Evolutionary conservation across 1,140 invertebrate species (phyloP), one percentile per base, ranked within the genome.

Genomic region (Archegozetes longisetosus): DNA sequence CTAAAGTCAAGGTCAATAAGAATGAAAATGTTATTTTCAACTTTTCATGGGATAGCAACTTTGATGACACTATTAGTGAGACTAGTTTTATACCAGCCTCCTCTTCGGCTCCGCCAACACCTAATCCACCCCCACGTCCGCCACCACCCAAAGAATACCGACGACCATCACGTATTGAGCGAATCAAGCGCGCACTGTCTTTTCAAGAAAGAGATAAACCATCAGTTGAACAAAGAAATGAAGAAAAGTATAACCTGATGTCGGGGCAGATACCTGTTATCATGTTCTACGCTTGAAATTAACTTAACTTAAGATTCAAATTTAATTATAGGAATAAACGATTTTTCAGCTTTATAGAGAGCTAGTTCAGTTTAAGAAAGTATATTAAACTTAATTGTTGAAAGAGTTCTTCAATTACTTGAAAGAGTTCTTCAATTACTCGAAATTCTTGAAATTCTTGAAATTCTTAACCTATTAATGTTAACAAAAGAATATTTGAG

Each of bases 11-110:
- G 9, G 13, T 51, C 23, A 51, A 58, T 24, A 46, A 24, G 4
- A n/a, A 25, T 24, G n/a, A 58, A 27, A 58, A 49, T 32, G 57
- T 58, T 23, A 51, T 58, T 3, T 58, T 58, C n/a, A 58, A 58
- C 25, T 58, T 58, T 20, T 27, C 26, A n/a, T 49, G 48, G 46
- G 57, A 58, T 49, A 25, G 57, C 27, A 47, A 51, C 24, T 13
- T 17, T 50, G 4, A 9, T 25, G 2, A 26, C 53, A 9, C 17
- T 9, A 9, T 46, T 17, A 46, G 17, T 46, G 17, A 46, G 17
- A 9, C 6, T 48, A 22, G 3, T 14, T 23, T 46, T 14, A 58
- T 46, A 24, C 46, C 46, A 1, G 3, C n/a, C 2, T 49, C 57
- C 1, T 25, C 48, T 29, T 47, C 57, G n/a, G 32, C 57, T n/a